Conservation (phyloP, 1,140 invertebrate species). For the Bombus cullumanus region DNA sequence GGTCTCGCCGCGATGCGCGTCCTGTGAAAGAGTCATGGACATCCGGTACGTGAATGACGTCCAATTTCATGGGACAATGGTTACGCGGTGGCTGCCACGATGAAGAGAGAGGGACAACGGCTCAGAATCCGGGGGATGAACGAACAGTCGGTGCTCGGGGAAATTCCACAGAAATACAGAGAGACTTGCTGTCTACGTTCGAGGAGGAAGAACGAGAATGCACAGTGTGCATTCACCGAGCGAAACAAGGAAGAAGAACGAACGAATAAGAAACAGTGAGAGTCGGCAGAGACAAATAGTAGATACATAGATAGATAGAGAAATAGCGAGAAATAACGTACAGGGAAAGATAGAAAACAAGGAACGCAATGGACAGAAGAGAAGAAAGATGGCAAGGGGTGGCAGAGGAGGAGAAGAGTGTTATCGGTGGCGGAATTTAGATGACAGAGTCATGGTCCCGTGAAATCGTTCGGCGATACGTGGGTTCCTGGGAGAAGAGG, state of each 20-base stretch:
- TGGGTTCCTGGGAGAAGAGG: neutral
- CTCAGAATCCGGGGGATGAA: conserved; percentile 13
- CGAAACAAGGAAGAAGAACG: neutral
- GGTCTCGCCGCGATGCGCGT: conserved; percentile 30
- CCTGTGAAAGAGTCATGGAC: conserved; percentile 68
- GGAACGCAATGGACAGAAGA: neutral
- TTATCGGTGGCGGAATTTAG: conserved; percentile 54
- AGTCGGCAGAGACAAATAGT: no score
- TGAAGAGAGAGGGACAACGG: conserved; percentile 39
- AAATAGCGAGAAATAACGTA: conserved; percentile 13
- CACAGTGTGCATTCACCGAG: neutral
- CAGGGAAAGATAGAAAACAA: neutral
- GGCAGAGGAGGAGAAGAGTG: neutral
- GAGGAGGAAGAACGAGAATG: neutral
- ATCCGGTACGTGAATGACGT: conserved; percentile 73
- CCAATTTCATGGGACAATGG: conserved; percentile 75
- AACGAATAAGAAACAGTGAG: neutral
- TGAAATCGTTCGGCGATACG: conserved; percentile 60
- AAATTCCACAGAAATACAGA: conserved; percentile 28
- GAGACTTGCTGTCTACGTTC: neutral
- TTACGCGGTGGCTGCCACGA: conserved; percentile 59
- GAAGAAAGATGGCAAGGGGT: neutral
- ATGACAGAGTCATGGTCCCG: conserved; percentile 60
- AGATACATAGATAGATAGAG: neutral
- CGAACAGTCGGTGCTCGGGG: neutral